phyloP scores from a whole-genome alignment of 2,797 vertebrate genomes.

The Smutsia temminckii region DNA sequence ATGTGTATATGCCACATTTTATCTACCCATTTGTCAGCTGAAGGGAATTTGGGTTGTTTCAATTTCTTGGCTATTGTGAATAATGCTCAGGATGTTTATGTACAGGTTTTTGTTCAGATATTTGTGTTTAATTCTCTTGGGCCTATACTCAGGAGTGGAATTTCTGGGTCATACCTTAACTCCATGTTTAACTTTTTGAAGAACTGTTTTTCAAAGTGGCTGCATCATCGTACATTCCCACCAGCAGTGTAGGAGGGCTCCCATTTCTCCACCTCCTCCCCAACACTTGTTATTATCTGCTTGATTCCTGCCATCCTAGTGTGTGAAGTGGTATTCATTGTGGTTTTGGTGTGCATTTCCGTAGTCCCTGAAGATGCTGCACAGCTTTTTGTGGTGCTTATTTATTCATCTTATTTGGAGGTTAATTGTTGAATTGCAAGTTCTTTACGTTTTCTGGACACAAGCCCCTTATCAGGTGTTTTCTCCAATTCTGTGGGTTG shows the following conservation, averaged over 20 bases:
- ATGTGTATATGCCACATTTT: neutral
- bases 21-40: neutral
- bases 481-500: neutral
- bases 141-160: neutral
- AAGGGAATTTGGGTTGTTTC: neutral
- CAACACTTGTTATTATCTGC: neutral
- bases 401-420: neutral
- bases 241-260: neutral
- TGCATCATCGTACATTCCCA: neutral
- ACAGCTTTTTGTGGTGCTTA: neutral
- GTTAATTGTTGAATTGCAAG: neutral
- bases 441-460: neutral
- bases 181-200: neutral
- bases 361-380: neutral
- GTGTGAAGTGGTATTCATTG: too few species aligned
- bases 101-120: neutral
- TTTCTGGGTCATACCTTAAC: neutral
- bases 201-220: neutral
- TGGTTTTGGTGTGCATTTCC: neutral
- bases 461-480: neutral
- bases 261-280: neutral
- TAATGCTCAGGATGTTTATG: neutral
- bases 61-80: neutral
- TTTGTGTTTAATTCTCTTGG: neutral
- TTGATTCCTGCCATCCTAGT: neutral